Evolutionary conservation across 2,113 vertebrate genomes (phyloP), one percentile per base, ranked within the genome.

Genomic region (Tylochromis polylepis): DNA sequence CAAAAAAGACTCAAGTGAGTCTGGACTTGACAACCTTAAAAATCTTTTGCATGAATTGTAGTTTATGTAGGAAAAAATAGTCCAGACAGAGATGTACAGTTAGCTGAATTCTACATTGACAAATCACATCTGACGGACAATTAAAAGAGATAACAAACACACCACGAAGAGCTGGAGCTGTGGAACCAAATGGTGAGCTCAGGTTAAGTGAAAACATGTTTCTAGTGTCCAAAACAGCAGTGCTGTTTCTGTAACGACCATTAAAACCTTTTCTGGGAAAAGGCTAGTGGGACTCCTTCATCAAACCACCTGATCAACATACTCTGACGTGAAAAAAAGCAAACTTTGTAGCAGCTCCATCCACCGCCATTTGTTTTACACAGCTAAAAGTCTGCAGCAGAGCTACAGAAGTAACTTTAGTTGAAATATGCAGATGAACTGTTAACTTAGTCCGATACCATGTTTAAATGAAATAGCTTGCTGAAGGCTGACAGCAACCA

Each of bases 81-180:
- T 8, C 6, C 16, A 51, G 46, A 49, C 4, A 29, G 6, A 49
- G 41, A 75, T 75, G 24, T 75, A 49, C 2, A 49, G 8, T 75
- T 49, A n/a, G 16, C 43, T 11, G 3, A 77, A 77, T 46, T 0
- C 24, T 75, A 11, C 41, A 46, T 49, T 9, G 2, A 18, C 67
- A 29, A 11, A 72, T 18, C 8, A 46, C 3, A 0, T 72, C 41
- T 29, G 24, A 20, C 24, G 31, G 16, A 51, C 43, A 0, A 31
- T 18, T 75, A 51, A 20, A 29, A n/a, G 38, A n/a, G 38, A 27
- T 38, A 38, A 65, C 6, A 38, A 38, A 22, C 18, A 6, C 60
- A 65, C 18, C 60, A 38, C 34, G n/a, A 5, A 38, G 38, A 65
- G 60, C 60, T 0, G 4, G 60, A 65, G 12, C 60, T 2, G 1